phyloP scores from a whole-genome alignment of 2,113 vertebrate species.

The Varanus salvator region DNA sequence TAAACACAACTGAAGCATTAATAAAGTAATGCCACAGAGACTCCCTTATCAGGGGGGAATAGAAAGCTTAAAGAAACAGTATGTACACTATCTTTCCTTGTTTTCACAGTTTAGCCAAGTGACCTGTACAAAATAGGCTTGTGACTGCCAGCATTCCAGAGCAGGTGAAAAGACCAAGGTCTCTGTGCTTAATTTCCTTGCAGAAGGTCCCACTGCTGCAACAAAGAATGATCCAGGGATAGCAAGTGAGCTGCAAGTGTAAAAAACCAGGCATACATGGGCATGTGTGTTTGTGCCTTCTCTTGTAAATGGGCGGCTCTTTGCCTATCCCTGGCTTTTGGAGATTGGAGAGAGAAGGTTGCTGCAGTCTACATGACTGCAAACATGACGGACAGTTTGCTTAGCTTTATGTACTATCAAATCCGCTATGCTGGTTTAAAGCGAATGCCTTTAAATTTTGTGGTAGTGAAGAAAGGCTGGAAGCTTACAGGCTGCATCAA shows the following conservation, averaged over 20 bases:
- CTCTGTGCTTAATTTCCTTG: not conserved
- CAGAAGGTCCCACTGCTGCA: not conserved
- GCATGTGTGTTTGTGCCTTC: not conserved
- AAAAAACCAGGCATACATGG: not conserved
- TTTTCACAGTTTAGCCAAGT: not conserved
- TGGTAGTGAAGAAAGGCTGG: not conserved
- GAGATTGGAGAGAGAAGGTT: not conserved
- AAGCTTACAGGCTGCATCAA: not conserved
- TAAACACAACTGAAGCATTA: rapidly evolving
- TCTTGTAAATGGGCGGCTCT: not conserved
- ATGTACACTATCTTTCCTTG: rapidly evolving
- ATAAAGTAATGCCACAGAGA: not conserved
- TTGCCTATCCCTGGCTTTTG: not conserved
- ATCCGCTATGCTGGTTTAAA: not conserved
- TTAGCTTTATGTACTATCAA: not conserved
- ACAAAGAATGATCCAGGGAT: constrained; percentile 14
- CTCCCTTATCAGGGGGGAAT: rapidly evolving
- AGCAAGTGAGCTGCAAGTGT: not conserved
- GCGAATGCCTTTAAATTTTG: not conserved
- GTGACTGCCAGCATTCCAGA: not conserved
- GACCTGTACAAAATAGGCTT: not conserved
- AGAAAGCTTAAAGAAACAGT: constrained; percentile 18
- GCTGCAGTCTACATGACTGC: not conserved
- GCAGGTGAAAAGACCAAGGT: constrained; percentile 47
- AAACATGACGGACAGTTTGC: not conserved